A percentile compares a stretch with the other conserved stretches of the same genome.
These are phyloP conservation scores for Palythoa grandiflora DNA, from an alignment of 92 coral and sea anemone genomes.

Conservation along the genomic window DNA sequence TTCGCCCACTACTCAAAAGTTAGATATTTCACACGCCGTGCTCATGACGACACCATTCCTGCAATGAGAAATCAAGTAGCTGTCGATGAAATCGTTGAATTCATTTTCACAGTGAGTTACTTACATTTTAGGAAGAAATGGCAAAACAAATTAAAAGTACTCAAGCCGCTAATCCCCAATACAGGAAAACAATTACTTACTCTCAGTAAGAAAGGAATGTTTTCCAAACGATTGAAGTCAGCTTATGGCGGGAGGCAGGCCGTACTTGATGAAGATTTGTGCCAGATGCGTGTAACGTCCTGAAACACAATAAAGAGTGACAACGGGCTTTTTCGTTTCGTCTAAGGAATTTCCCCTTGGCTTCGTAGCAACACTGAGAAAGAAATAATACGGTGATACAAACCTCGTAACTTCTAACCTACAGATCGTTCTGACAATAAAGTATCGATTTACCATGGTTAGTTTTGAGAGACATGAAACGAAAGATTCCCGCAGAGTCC, in stretches of 20 bases:
- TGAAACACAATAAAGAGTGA: neutral
- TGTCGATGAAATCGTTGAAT: constrained; percentile 8
- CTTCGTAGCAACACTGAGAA: constrained; percentile 24
- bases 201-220: constrained; percentile 30
- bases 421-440: constrained; percentile 13
- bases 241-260: constrained; percentile 46
- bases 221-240: constrained; percentile 14
- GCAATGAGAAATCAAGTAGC: constrained; percentile 20
- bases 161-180: constrained; percentile 45
- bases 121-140: constrained; percentile 38
- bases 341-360: neutral
- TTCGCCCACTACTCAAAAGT: constrained; percentile 6
- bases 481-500: constrained; percentile 52
- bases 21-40: constrained; percentile 42
- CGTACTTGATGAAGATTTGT: neutral
- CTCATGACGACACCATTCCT: constrained; percentile 40
- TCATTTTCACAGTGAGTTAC: constrained; percentile 28
- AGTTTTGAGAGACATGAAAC: constrained; percentile 34
- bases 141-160: constrained; percentile 37
- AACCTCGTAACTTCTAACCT: constrained; percentile 14
- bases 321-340: neutral
- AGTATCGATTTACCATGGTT: constrained; percentile 48
- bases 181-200: constrained; percentile 51
- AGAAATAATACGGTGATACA: constrained; percentile 23
- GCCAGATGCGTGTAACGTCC: neutral